Conservation (phyloP, 2,113 vertebrate genomes). For the Elaphurus davidianus region DNA sequence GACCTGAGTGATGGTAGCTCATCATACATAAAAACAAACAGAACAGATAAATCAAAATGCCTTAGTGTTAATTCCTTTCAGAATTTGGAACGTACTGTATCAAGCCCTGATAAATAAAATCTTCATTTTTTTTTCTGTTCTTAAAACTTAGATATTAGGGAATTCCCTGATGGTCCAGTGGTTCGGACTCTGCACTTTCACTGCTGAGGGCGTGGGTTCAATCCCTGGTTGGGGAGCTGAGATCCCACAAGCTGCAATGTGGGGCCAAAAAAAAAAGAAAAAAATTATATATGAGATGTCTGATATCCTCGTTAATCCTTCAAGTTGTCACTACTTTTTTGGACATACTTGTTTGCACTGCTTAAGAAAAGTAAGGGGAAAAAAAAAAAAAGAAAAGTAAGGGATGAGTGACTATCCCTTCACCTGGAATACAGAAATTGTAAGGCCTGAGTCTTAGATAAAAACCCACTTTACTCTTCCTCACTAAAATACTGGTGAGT, state of each 20-base stretch:
- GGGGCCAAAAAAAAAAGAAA: background rate
- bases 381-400: conserved; percentile 6
- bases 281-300: background rate
- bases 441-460: background rate
- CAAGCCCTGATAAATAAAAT: background rate
- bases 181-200: background rate
- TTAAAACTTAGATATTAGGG: background rate
- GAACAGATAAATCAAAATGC: background rate
- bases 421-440: background rate
- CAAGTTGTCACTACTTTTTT: background rate
- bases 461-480: background rate
- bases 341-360: background rate
- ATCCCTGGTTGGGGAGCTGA: background rate
- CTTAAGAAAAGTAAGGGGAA: background rate
- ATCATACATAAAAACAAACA: background rate
- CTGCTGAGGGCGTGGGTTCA: background rate
- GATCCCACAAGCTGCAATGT: background rate
- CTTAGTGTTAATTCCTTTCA: background rate
- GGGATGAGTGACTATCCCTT: background rate
- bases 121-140: background rate
- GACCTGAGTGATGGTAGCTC: background rate
- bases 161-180: background rate
- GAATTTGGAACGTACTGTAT: background rate
- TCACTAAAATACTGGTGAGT: background rate
- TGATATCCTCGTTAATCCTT: background rate